These are phyloP conservation scores for Propithecus perrieri DNA, from an alignment of 2,797 vertebrate species.

Conservation along the genomic window DNA sequence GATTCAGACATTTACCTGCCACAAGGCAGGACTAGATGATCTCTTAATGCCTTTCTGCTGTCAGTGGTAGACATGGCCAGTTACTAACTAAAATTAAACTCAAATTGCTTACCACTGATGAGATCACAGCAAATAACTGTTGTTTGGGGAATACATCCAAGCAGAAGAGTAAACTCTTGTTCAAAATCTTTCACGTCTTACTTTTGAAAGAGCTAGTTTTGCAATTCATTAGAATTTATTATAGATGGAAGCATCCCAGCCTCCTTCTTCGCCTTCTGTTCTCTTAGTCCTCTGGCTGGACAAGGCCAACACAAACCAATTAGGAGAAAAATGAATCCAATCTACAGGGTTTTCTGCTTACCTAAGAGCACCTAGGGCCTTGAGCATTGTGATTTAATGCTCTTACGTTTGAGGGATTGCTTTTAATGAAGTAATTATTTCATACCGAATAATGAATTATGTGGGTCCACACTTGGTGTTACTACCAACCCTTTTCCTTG, in stretches of 20 bases:
- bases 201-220: slow-evolving; percentile 48
- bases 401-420: slow-evolving; percentile 18
- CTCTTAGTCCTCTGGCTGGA: not conserved
- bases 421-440: slow-evolving; percentile 53
- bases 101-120: not conserved
- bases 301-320: not conserved
- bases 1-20: slow-evolving; percentile 10
- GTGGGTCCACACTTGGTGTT: not conserved
- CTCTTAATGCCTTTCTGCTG: not conserved
- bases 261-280: slow-evolving; percentile 46
- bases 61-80: not conserved
- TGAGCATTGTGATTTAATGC: not conserved
- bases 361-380: not conserved
- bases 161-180: not conserved
- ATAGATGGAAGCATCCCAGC: not conserved
- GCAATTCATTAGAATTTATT: slow-evolving; percentile 49
- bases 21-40: not conserved
- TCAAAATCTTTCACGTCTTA: not conserved
- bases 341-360: not conserved
- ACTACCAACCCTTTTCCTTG: not conserved
- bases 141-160: slow-evolving; percentile 13
- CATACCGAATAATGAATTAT: slow-evolving; percentile 27
- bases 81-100: slow-evolving; percentile 30
- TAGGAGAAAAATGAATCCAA: slow-evolving; percentile 19
- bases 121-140: not conserved